Conservation (phyloP, 2,113 vertebrate genomes). For the Procavia capensis region DNA sequence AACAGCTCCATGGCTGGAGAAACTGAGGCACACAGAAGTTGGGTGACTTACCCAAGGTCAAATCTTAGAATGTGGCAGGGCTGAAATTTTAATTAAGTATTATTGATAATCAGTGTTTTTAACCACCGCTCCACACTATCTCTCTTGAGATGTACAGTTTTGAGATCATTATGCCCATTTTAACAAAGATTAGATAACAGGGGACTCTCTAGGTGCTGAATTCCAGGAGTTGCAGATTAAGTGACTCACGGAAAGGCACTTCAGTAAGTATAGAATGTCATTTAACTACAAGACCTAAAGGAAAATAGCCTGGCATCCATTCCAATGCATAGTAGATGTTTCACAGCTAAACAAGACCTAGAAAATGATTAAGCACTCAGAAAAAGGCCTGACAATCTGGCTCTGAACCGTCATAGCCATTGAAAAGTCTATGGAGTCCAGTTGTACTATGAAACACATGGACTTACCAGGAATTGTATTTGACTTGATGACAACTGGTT, state of each 20-base stretch:
- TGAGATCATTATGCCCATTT: not conserved
- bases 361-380: not conserved
- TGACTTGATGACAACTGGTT: not conserved
- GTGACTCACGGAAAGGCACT: not conserved
- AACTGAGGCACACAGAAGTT: too few species aligned
- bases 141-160: not conserved
- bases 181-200: not conserved
- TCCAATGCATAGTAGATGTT: too few species aligned
- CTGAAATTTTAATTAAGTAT: not conserved
- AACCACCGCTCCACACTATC: too few species aligned
- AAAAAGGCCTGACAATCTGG: not conserved
- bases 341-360: not conserved
- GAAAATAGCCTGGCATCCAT: accelerated
- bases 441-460: not conserved
- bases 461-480: not conserved
- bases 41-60: too few species aligned
- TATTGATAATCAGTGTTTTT: not conserved
- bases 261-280: not conserved
- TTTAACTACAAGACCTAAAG: not conserved
- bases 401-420: not conserved
- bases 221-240: not conserved
- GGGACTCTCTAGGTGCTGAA: too few species aligned
- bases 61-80: too few species aligned
- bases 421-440: not conserved
- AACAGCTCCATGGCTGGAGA: too few species aligned